Percentiles rank a stretch among this genome's conserved stretches.
These are phyloP conservation scores for Drosophila trapezifrons DNA, from an alignment of 1,140 invertebrate species.

Conservation along the genomic window DNA sequence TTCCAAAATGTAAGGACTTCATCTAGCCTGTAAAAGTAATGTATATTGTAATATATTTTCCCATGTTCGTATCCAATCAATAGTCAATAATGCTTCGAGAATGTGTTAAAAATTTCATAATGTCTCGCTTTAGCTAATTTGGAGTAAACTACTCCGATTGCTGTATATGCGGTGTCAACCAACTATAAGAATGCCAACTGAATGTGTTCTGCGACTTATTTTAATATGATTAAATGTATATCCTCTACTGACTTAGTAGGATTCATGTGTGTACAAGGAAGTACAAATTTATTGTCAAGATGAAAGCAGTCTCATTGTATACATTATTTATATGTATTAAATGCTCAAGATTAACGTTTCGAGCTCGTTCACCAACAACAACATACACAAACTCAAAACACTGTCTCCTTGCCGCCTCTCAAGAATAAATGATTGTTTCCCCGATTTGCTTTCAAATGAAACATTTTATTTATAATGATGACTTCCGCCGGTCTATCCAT, in stretches of 20 bases:
- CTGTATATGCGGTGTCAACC: too few species aligned
- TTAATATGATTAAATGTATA: too few species aligned
- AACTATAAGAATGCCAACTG: too few species aligned
- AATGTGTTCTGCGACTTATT: too few species aligned
- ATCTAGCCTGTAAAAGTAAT: not conserved
- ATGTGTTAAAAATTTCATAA: not conserved
- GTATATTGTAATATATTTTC: not conserved
- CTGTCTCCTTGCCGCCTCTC: constrained; percentile 18
- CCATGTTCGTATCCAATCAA: not conserved
- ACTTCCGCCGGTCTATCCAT: constrained; percentile 57
- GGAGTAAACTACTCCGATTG: not conserved
- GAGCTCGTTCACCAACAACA: not conserved
- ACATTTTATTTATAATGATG: constrained; percentile 78
- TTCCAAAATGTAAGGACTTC: not conserved
- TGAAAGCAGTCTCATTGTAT: too few species aligned
- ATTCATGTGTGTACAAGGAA: too few species aligned
- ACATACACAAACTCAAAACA: not conserved
- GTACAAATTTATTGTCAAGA: not conserved
- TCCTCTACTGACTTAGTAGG: too few species aligned
- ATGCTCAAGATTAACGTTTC: not conserved
- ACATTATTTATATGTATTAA: not conserved
- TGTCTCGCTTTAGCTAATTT: not conserved
- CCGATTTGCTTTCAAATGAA: constrained; percentile 65
- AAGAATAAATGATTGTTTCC: constrained; percentile 64
- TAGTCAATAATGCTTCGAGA: too few species aligned